Evolutionary conservation across 23 tunicate species (phyloP).

Genomic region (Ascidia mentula): DNA sequence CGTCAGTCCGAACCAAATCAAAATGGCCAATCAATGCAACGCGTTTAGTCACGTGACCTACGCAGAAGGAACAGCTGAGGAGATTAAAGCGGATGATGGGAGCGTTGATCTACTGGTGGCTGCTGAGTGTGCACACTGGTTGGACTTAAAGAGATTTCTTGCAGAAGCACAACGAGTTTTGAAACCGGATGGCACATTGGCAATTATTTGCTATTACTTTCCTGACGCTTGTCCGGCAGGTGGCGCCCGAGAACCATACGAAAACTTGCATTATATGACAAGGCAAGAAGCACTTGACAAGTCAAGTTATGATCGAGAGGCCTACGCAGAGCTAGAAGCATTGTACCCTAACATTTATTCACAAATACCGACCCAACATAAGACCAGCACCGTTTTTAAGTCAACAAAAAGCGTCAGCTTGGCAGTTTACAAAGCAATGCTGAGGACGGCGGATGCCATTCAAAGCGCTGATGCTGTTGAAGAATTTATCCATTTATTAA

Average conservation of each 20-base stretch:
- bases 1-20: slow-evolving; percentile 25
- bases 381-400: background rate
- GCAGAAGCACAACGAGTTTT: slow-evolving; percentile 36
- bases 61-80: slow-evolving; percentile 34
- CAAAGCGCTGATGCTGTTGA: background rate
- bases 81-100: slow-evolving; percentile 18
- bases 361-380: background rate
- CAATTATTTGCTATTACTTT: slow-evolving; percentile 19
- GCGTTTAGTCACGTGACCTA: slow-evolving; percentile 1
- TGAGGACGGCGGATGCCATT: background rate
- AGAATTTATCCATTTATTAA: background rate
- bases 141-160: slow-evolving; percentile 25
- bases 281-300: background rate
- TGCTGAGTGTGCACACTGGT: slow-evolving; percentile 52
- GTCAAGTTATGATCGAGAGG: background rate
- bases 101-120: slow-evolving; percentile 36
- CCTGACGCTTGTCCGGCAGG: background rate
- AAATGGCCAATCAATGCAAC: slow-evolving; percentile 21
- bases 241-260: background rate
- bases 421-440: background rate
- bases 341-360: background rate
- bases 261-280: background rate
- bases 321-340: background rate
- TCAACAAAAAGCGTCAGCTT: background rate
- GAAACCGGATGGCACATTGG: slow-evolving; percentile 38